These are phyloP conservation scores for Dromiciops gliroides DNA, from an alignment of 2,113 vertebrate species.

Conservation along the genomic window DNA sequence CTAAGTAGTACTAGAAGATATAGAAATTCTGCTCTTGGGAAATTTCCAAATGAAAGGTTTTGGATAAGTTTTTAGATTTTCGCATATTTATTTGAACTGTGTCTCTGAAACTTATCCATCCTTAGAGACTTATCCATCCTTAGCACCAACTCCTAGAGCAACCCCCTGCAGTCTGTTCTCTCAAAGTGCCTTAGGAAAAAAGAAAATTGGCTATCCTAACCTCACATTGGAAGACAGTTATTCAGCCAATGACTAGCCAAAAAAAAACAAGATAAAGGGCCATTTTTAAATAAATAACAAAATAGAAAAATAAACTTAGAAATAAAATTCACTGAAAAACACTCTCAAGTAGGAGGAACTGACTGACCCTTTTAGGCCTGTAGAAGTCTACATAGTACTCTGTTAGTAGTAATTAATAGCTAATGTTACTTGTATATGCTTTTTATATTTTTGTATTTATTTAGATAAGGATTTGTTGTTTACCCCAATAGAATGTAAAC, in stretches of 20 bases:
- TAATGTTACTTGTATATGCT: background rate
- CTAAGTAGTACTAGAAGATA: constrained; percentile 3
- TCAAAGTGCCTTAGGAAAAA: constrained; percentile 7
- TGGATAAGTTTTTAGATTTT: background rate
- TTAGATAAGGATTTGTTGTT: background rate
- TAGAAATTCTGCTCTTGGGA: background rate
- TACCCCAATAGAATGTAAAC: background rate
- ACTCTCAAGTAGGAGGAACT: background rate
- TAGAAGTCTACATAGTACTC: background rate
- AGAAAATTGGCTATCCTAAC: background rate
- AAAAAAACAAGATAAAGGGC: background rate
- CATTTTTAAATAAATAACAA: constrained; percentile 12
- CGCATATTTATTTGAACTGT: background rate
- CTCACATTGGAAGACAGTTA: constrained; percentile 9
- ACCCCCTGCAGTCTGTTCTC: background rate
- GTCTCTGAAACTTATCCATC: constrained; percentile 1
- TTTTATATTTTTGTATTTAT: background rate
- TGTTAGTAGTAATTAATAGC: background rate
- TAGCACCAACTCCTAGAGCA: constrained; percentile 3
- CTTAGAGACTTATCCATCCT: background rate
- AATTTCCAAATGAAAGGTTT: constrained; percentile 27
- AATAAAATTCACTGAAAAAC: background rate
- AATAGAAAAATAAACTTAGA: constrained; percentile 1
- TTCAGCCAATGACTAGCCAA: background rate
- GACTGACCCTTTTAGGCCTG: background rate